A percentile compares a stretch with the other conserved stretches of the same genome.
Evolutionary conservation across 2,888 invertebrate species (phyloP).

Genomic region (Sycophila texana): DNA sequence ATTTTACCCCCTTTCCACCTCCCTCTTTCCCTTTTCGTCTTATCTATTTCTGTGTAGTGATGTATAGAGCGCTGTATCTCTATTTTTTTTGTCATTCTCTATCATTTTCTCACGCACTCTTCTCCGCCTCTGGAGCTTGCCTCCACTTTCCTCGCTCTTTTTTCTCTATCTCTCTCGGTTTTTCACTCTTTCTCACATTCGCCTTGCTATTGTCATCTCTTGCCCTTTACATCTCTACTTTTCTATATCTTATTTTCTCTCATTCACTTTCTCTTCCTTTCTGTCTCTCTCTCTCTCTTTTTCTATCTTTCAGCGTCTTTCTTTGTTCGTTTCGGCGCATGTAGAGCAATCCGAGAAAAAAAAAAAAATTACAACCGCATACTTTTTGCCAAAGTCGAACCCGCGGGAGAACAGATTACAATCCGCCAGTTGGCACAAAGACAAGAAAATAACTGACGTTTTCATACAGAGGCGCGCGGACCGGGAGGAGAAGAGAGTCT

Average conservation of each 20-base stretch:
- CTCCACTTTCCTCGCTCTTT: too few species aligned
- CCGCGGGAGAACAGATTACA: conserved; percentile 45
- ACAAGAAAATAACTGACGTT: conserved; percentile 50
- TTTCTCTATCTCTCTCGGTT: too few species aligned
- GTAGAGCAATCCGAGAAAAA: conserved; percentile 14
- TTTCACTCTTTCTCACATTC: too few species aligned
- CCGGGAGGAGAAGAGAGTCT: neutral
- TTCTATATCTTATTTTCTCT: neutral
- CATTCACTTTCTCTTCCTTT: neutral
- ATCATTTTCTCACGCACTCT: too few species aligned
- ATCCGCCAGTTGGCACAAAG: conserved; percentile 51
- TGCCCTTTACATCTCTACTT: conserved; percentile 4
- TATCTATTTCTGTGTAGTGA: too few species aligned
- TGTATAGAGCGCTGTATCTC: too few species aligned
- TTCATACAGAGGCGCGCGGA: neutral
- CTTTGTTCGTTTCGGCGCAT: neutral
- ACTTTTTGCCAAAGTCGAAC: conserved; percentile 34
- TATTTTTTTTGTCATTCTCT: too few species aligned
- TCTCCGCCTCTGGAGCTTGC: too few species aligned
- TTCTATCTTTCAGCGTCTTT: neutral
- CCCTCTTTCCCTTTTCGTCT: too few species aligned
- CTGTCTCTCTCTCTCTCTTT: neutral
- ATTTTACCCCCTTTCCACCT: too few species aligned
- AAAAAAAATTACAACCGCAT: neutral
- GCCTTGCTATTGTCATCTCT: too few species aligned